Base-by-base conservation (phyloP, 1,140 invertebrate genomes). In the Philopotamus ludificatus region DNA sequence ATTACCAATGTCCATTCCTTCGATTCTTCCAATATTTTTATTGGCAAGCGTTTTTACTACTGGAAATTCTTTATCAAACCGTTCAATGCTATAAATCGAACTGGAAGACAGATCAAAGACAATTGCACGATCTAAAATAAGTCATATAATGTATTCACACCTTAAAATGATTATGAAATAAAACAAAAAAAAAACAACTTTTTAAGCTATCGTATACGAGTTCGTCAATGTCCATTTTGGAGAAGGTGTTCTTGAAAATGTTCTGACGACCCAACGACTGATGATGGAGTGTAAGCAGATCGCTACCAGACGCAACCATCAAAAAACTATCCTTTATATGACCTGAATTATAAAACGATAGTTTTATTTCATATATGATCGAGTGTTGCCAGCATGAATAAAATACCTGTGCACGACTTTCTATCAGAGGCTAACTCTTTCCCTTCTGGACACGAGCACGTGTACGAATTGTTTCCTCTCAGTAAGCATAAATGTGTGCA, bases 401-500 rank as follows among this genome's bases (percentile, higher is more conserved):
- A n/a, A n/a, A n/a, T 76, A 76, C 80, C 74, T 64, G 66, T 74
- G 66, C 87, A 89, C 1, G 76, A 81, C 3, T 77, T 78, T 25
- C 76, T 73, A 72, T 88, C 83, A 0, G 23, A 4, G 1, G 71
- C 66, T 1, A 91, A 71, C 26, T 74, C 71, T 73, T 90, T 89
- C 12, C 89, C 86, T 22, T 88, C 81, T 0, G 92, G 89, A 73
- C 94, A 97, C 3, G 84, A 87, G 76, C 94, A 97, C 0, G 80
- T 80, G 71, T 86, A 87, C 0, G 74, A 79, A 0, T 72, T 77
- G 20, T 77, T 77, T 0, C 86, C 85, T 2, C 84, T 84, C 25
- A 96, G 74, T 1, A 97, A 75, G 72, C 94, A 97, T 16, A 97
- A 73, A 73, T 96, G 88, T 18, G 85, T 87, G 73, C 94, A 97